Conservation (phyloP, 2,888 invertebrate species). For the Drosophila putrida region DNA sequence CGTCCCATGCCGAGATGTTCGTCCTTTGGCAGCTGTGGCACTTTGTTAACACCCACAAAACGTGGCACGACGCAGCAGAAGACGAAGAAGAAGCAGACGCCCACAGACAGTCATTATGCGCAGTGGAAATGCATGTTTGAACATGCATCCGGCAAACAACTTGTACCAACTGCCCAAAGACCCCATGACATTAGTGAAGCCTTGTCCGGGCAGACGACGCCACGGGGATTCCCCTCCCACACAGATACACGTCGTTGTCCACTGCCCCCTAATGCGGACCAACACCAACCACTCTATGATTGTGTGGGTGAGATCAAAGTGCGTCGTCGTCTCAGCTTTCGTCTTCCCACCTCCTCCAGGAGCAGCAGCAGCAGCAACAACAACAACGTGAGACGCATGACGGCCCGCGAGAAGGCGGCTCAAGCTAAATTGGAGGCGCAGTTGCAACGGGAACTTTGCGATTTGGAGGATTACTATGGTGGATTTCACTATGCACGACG, state of each 20-base stretch:
- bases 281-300: constrained; percentile 43
- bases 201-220: constrained; percentile 75
- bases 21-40: constrained; percentile 60
- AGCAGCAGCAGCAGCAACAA: background rate
- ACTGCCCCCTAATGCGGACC: background rate
- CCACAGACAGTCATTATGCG: constrained; percentile 52
- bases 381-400: constrained; percentile 34
- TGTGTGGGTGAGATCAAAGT: constrained; percentile 28
- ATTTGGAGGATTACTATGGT: constrained; percentile 74
- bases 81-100: constrained; percentile 2
- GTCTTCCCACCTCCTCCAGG: constrained; percentile 39
- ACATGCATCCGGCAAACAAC: constrained; percentile 25
- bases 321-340: constrained; percentile 58
- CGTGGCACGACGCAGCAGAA: background rate
- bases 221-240: constrained; percentile 74
- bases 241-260: constrained; percentile 62
- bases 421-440: constrained; percentile 58
- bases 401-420: constrained; percentile 49
- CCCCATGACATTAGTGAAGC: constrained; percentile 63
- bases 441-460: constrained; percentile 61
- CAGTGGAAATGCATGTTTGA: constrained; percentile 73
- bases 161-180: constrained; percentile 11
- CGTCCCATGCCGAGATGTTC: constrained; percentile 76
- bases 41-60: constrained; percentile 40
- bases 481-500: constrained; percentile 64